Evolutionary conservation across 1,140 invertebrate genomes (phyloP).

Genomic region (Anastrepha obliqua): DNA sequence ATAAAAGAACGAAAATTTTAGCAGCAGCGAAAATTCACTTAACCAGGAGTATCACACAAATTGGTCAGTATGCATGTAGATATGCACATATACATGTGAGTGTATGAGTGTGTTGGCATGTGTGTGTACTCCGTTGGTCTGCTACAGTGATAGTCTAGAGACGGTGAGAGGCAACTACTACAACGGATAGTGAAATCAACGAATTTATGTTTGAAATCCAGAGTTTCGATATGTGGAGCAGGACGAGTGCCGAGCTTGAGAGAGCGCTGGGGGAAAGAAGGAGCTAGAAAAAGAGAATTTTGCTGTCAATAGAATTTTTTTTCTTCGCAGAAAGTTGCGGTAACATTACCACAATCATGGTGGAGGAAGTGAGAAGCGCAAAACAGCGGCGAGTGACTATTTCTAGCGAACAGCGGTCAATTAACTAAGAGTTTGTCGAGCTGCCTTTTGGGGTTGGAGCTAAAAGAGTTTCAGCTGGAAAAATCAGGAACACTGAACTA

Average conservation of each 20-base stretch:
- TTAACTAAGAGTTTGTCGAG: not conserved
- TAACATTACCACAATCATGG: not conserved
- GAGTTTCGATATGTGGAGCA: not conserved
- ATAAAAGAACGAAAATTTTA: slow-evolving; percentile 1
- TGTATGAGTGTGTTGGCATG: too few relatives aligned
- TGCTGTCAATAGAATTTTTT: not conserved
- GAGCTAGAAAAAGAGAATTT: not conserved
- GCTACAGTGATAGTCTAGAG: too few relatives aligned
- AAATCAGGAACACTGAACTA: too few relatives aligned
- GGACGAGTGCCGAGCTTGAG: not conserved
- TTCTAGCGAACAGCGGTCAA: slow-evolving; percentile 8
- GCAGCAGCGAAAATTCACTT: slow-evolving; percentile 42
- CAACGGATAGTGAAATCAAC: slow-evolving; percentile 35
- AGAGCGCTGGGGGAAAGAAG: not conserved
- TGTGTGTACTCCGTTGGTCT: too few relatives aligned
- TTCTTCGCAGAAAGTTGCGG: not conserved
- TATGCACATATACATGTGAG: not conserved
- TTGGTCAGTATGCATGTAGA: not conserved
- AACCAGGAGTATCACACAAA: slow-evolving; percentile 38
- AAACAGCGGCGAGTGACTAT: not conserved
- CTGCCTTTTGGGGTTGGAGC: too few relatives aligned
- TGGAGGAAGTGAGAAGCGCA: not conserved
- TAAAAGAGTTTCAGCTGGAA: too few relatives aligned
- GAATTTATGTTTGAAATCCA: slow-evolving; percentile 35
- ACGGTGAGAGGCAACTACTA: not conserved